A percentile compares a stretch with the other conserved stretches of the same genome.
Conservation (phyloP, 2,113 vertebrate species). For the Rallus limicola region DNA sequence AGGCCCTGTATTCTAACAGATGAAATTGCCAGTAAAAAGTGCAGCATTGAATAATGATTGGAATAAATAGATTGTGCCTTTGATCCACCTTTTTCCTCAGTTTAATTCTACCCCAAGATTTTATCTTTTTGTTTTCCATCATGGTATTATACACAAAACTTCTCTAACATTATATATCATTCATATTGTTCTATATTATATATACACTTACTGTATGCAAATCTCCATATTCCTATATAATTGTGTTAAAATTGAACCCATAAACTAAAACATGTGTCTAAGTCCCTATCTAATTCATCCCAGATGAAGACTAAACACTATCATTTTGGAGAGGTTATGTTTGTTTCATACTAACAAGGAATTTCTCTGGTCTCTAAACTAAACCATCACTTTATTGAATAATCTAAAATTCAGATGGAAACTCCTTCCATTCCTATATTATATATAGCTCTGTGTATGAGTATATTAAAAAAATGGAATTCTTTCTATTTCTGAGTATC, state of each 20-base stretch:
- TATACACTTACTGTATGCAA: background rate
- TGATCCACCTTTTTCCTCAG: background rate
- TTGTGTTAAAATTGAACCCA: background rate
- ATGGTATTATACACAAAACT: background rate
- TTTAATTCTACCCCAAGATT: background rate
- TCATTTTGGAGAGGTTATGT: background rate
- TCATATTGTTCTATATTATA: background rate
- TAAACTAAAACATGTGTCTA: background rate
- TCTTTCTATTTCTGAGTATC: background rate
- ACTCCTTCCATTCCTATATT: background rate
- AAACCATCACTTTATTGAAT: background rate
- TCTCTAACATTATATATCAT: background rate
- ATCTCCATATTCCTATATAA: background rate
- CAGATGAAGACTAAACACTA: background rate
- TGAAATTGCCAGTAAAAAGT: background rate
- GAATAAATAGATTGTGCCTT: background rate
- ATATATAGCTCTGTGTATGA: too few relatives aligned
- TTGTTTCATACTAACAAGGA: background rate
- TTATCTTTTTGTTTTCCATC: background rate
- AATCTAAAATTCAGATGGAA: background rate
- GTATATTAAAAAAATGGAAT: background rate
- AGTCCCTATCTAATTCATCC: background rate
- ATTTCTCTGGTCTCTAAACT: background rate
- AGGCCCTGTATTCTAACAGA: background rate
- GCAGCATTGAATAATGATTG: background rate